These are phyloP conservation scores for Dryobotodes eremita DNA, from an alignment of 2,888 invertebrate species.

Conservation along the genomic window DNA sequence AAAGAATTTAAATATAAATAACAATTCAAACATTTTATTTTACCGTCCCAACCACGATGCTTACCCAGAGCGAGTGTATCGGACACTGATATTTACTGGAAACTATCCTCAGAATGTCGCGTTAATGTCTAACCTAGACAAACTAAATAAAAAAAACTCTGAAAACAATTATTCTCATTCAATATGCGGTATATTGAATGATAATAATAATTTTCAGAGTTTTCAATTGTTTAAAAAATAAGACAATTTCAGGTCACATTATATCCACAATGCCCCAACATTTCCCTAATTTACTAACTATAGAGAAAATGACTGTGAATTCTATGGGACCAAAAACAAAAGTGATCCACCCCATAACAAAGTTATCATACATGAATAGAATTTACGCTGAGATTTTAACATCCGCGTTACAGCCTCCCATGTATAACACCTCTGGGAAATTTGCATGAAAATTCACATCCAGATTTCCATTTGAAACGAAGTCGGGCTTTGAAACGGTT, in stretches of 20 bases:
- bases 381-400: conserved; percentile 67
- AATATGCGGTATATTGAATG: no score
- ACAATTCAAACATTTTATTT: no score
- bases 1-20: no score
- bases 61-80: no score
- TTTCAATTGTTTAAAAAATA: no score
- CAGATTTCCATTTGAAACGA: conserved; percentile 72
- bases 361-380: conserved; percentile 66
- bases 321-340: conserved; percentile 59
- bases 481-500: conserved; percentile 66
- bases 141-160: no score
- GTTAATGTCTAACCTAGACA: no score
- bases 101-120: no score
- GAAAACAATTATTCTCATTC: neutral
- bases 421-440: conserved; percentile 71
- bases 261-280: conserved; percentile 4
- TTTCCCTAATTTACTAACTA: neutral
- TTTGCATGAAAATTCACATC: conserved; percentile 72
- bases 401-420: conserved; percentile 56
- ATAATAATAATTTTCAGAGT: no score
- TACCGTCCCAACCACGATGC: no score
- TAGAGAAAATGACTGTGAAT: neutral
- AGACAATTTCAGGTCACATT: neutral
- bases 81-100: no score
- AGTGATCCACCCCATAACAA: conserved; percentile 55